phyloP scores from a whole-genome alignment of 2,797 vertebrate species.

The Coccyzus lansbergi region DNA sequence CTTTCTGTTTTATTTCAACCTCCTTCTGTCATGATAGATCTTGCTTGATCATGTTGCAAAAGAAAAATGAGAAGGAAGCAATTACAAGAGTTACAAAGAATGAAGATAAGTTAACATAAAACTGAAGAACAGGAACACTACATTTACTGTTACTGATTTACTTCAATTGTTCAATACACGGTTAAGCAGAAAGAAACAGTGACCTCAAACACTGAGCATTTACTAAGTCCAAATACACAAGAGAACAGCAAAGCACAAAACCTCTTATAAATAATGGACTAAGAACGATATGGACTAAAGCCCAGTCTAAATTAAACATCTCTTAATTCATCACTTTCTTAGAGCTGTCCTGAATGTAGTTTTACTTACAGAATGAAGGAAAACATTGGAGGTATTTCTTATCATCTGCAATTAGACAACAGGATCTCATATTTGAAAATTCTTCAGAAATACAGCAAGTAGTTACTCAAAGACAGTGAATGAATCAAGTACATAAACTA shows the following conservation, averaged over 20 bases:
- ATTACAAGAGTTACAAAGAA: neutral
- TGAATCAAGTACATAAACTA: neutral
- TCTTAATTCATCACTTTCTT: neutral
- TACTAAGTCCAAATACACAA: neutral
- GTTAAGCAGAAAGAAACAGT: neutral
- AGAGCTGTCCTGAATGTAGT: neutral
- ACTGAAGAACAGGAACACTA: neutral
- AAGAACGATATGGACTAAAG: neutral
- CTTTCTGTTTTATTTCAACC: neutral
- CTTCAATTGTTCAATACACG: neutral
- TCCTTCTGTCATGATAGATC: neutral
- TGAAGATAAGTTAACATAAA: neutral
- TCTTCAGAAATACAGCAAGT: neutral
- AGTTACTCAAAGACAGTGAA: neutral
- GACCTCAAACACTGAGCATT: neutral
- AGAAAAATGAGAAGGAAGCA: neutral
- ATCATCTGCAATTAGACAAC: neutral
- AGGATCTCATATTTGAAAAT: neutral
- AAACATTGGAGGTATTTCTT: neutral
- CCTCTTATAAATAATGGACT: neutral
- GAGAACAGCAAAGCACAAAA: slow-evolving; percentile 16
- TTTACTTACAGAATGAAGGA: neutral
- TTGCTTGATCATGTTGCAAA: neutral
- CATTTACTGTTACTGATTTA: neutral
- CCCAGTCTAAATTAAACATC: slow-evolving; percentile 17